Evolutionary conservation across 2,888 invertebrate genomes (phyloP), one percentile per base, ranked within the genome.

Genomic region (Drosophila parthenogenetica): DNA sequence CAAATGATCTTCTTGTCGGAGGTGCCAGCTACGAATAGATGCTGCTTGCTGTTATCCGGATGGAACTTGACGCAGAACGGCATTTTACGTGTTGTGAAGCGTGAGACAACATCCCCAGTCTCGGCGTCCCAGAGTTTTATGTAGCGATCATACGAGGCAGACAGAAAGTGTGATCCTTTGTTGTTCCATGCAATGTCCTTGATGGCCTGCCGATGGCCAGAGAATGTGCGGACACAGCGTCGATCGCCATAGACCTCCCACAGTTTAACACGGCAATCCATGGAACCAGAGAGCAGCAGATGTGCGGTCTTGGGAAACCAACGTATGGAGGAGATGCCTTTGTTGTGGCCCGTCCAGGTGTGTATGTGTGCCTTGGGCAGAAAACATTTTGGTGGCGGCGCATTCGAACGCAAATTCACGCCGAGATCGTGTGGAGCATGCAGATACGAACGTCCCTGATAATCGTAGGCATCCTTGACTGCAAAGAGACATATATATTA

Each of bases 101-200:
- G 94, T 0, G 95, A 95, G 32, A 97, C 92, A 69, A 97, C 97
- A 79, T 94, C 95, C 48, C 99, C 99, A 0, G 97, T 97, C 93
- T 99, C 99, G 0, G 99, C 99, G 92, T 99, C 99, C 99, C 99
- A 99, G 45, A 99, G 93, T 93, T 99, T 99, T 64, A 99, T 97
- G 90, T 97, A 99, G 58, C 98, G 95, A 93, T 99, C 99, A 93
- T 98, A 99, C 0, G 98, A 98, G 43, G 99, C 98, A 0, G 98
- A 98, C 3, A 99, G 93, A 92, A 99, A 99, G 89, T 97, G 95
- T 42, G 95, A 95, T 1, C 99, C 99, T 42, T 94, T 94, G 91
- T 98, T 99, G 91, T 99, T 98, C 93, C 99, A 99, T 90, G 97
- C 96, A 75, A 98, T 95, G 90, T 99, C 99, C 60, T 98, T 93